These are phyloP conservation scores for Litoditis marina DNA, from an alignment of 2,888 invertebrate species.

Conservation along the genomic window DNA sequence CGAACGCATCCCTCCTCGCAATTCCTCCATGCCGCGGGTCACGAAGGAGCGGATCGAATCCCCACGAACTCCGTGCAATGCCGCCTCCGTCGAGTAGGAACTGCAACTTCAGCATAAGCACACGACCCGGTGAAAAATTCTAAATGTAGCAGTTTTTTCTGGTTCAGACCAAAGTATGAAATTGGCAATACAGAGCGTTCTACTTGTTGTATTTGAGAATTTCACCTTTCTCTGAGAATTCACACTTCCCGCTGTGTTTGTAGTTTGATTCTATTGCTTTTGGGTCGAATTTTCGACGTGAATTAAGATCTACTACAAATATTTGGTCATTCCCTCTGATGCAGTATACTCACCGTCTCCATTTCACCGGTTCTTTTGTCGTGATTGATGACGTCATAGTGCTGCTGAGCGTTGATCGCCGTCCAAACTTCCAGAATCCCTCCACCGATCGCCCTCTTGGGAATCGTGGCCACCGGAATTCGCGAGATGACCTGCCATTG, in stretches of 20 bases:
- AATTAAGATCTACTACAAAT: too few relatives aligned
- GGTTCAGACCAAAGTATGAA: too few relatives aligned
- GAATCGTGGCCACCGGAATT: conserved; percentile 40
- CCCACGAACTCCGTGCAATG: conserved; percentile 33
- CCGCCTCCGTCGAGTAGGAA: conserved; percentile 43
- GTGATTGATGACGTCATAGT: conserved; percentile 18
- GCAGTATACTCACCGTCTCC: conserved; percentile 28
- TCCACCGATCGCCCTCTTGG: conserved; percentile 47
- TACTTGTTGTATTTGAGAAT: too few relatives aligned
- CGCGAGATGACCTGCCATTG: conserved; percentile 28
- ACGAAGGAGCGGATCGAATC: conserved; percentile 47
- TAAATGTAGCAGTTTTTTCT: not conserved
- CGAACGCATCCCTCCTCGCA: conserved; percentile 41
- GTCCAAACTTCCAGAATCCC: conserved; percentile 41
- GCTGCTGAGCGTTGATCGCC: conserved; percentile 11
- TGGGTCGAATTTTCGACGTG: too few relatives aligned
- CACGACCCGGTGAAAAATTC: too few relatives aligned
- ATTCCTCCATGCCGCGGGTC: conserved; percentile 46
- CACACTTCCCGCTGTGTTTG: too few relatives aligned
- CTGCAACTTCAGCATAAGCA: too few relatives aligned
- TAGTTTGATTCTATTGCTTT: too few relatives aligned
- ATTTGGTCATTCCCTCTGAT: too few relatives aligned
- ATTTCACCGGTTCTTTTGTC: conserved; percentile 27
- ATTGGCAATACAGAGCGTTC: too few relatives aligned
- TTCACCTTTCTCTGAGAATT: too few relatives aligned